A percentile compares a stretch with the other conserved stretches of the same genome.
These are phyloP conservation scores for Coptodon rendalli DNA, from an alignment of 2,113 vertebrate species.

Conservation along the genomic window DNA sequence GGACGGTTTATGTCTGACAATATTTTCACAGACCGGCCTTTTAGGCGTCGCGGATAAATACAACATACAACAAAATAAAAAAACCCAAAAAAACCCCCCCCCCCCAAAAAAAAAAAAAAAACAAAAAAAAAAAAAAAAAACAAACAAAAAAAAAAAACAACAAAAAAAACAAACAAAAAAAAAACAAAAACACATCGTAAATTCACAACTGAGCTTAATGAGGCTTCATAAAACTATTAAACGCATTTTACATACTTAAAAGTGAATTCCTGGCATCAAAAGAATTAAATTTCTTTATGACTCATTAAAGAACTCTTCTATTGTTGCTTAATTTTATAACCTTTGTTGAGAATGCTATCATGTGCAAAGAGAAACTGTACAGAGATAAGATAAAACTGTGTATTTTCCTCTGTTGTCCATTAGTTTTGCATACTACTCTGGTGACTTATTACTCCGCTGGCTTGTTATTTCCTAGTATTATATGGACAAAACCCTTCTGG, in stretches of 20 bases:
- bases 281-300: neutral
- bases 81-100: no score
- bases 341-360: neutral
- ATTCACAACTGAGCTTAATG: neutral
- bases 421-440: neutral
- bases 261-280: neutral
- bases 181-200: neutral
- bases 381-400: neutral
- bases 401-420: neutral
- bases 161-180: accelerated
- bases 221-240: neutral
- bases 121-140: accelerated
- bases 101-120: accelerated
- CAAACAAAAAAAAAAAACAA: accelerated
- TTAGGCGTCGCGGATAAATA: no score
- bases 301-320: neutral
- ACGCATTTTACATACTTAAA: neutral
- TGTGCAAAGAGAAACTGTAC: neutral
- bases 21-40: no score
- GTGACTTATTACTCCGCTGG: neutral
- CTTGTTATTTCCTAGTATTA: neutral
- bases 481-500: neutral
- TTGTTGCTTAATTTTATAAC: neutral
- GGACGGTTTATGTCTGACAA: no score
- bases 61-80: no score